Base-by-base conservation (phyloP, 2,888 invertebrate species). In the Melanchra persicariae region DNA sequence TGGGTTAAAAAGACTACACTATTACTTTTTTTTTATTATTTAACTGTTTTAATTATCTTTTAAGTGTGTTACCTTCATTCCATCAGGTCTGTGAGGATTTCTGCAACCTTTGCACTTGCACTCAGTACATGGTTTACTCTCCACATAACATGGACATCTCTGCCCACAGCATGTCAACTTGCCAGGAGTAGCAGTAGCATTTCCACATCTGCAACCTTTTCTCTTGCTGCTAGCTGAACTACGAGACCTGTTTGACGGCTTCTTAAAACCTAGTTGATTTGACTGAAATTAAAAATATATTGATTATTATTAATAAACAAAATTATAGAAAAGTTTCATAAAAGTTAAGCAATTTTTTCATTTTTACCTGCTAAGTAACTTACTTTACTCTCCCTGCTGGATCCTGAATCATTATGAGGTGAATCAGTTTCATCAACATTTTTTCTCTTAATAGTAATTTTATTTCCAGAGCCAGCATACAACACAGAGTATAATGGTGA, bases 81-180 rank as follows among this genome's bases (percentile, higher is more conserved):
- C 98, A 91, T 98, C 98, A 63, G 98, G 97, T 81, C 97, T 96
- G 88, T 98, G 98, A 4, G 99, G 99, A 96, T 99, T 99, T 86
- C 99, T 96, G 91, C 99, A 99, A 1, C 99, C 99, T 89, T 98
- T 97, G 93, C 99, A 99, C 91, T 98, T 98, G 93, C 99, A 99
- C 86, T 98, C 98, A 9, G 98, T 96, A 90, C 99, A 99, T 0
- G 98, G 98, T 91, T 98, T 98, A 82, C 98, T 98, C 82, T 98
- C 98, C 7, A 98, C 98, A 92, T 99, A 99, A 93, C 99, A 99
- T 0, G 99, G 98, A 94, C 99, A 99, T 77, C 99, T 96, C 91
- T 99, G 99, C 0, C 99, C 99, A 89, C 99, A 98, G 90, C 99
- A 99, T 0, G 99, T 99, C 55, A 99, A 93, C 91, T 98, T 98